Conservation (phyloP, 2,113 vertebrate species). For the Chaetodon auriga region DNA sequence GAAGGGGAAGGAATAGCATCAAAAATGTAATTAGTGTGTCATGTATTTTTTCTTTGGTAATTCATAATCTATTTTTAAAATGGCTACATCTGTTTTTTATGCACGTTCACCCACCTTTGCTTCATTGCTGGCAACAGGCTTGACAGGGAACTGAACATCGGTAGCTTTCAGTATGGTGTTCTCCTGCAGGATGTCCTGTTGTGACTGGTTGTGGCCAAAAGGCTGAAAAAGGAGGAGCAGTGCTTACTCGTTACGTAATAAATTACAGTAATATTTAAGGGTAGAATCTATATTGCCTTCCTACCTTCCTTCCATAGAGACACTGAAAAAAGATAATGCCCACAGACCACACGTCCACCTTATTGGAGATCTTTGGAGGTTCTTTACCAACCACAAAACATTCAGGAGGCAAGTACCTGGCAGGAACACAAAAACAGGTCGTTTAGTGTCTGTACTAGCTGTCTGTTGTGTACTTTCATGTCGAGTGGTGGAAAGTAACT, state of each 20-base stretch:
- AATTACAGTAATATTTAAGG: not conserved
- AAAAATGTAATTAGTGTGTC: not conserved
- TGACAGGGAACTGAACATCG: constrained; percentile 98
- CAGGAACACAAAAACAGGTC: not conserved
- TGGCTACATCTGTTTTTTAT: not conserved
- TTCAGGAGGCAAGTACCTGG: constrained; percentile 97
- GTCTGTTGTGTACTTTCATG: not conserved
- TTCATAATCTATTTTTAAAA: not conserved
- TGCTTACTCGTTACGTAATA: not conserved
- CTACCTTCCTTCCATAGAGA: constrained; percentile 98
- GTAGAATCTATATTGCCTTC: not conserved
- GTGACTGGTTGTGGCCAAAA: constrained; percentile 99
- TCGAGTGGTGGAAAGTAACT: not conserved
- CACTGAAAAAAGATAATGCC: constrained; percentile 99
- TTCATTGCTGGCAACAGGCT: constrained; percentile 98
- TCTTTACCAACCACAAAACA: constrained; percentile 99
- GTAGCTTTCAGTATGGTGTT: constrained; percentile 99
- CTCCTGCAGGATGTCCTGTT: constrained; percentile 99
- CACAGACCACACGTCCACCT: constrained; percentile 99
- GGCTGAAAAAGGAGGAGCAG: constrained; percentile 84
- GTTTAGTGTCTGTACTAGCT: not conserved
- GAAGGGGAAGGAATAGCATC: not conserved
- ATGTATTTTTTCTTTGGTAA: not conserved
- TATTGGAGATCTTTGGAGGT: constrained; percentile 99
- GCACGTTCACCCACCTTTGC: constrained; percentile 90